Evolutionary conservation across 2,797 vertebrate genomes (phyloP).

Genomic region (Steatocranus sp.): DNA sequence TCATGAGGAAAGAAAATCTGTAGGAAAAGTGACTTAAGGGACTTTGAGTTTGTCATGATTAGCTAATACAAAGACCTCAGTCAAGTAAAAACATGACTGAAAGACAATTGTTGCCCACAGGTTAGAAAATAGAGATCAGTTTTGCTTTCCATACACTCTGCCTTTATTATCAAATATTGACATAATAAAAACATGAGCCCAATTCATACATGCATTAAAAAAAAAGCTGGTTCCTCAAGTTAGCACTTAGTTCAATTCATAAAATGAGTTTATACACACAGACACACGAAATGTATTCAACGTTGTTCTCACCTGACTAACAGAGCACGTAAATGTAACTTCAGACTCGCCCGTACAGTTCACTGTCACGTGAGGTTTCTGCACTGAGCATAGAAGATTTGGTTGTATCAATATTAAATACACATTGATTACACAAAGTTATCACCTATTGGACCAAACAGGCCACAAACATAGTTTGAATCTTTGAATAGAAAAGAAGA

Average conservation of each 20-base stretch:
- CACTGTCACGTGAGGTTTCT: accelerated
- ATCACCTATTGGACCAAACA: background rate
- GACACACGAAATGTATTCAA: too few species aligned
- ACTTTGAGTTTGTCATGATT: background rate
- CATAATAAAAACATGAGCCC: background rate
- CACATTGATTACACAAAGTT: background rate
- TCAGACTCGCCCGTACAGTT: background rate
- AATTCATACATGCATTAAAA: too few species aligned
- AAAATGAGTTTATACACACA: too few species aligned
- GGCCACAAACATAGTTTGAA: background rate
- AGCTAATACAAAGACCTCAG: background rate
- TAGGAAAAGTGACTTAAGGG: background rate
- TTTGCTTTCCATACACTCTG: background rate
- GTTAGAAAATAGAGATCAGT: background rate
- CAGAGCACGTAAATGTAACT: background rate
- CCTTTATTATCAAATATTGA: background rate
- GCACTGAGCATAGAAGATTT: background rate
- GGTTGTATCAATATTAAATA: background rate
- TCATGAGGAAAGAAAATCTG: background rate
- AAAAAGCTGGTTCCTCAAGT: too few species aligned
- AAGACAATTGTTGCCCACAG: background rate
- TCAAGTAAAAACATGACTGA: background rate
- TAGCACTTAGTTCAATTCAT: background rate
- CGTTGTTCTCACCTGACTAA: background rate
- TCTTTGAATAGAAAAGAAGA: background rate